Percentiles rank a stretch among this genome's conserved stretches.
phyloP scores from a whole-genome alignment of 2,113 vertebrate species.

The Heterocephalus glaber region DNA sequence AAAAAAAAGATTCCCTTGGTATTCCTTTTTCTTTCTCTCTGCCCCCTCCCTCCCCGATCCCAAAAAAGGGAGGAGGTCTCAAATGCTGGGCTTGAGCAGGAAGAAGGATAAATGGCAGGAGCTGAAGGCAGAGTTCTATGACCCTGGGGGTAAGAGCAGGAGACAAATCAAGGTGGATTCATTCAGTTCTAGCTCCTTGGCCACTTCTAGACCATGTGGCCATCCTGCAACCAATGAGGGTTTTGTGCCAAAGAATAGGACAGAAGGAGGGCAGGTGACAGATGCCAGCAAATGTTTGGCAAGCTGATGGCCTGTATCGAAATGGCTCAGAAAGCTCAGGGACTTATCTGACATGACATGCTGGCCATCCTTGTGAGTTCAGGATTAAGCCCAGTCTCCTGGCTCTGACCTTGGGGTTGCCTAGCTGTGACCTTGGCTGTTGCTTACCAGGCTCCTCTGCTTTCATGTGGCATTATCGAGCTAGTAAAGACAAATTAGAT shows the following conservation, averaged over 20 bases:
- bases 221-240: fast-evolving
- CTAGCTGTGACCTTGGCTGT: not conserved
- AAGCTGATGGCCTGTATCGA: fast-evolving
- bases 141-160: too few relatives aligned
- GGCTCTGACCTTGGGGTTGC: not conserved
- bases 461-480: not conserved
- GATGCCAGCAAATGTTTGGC: fast-evolving
- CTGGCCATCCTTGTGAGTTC: fast-evolving
- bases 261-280: not conserved
- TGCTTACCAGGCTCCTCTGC: fast-evolving
- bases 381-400: not conserved
- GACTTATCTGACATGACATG: fast-evolving
- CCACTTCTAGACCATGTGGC: not conserved
- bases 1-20: not conserved
- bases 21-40: too few relatives aligned
- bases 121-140: not conserved
- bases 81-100: not conserved
- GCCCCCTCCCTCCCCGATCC: not conserved
- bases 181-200: fast-evolving
- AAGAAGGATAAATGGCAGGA: fast-evolving
- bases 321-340: fast-evolving
- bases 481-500: fast-evolving
- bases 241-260: not conserved
- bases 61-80: too few relatives aligned
- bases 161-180: too few relatives aligned